Percentiles rank a stretch among this genome's conserved stretches.
These are phyloP conservation scores for Saguinus midas DNA, from an alignment of 2,113 vertebrate species.

Conservation along the genomic window DNA sequence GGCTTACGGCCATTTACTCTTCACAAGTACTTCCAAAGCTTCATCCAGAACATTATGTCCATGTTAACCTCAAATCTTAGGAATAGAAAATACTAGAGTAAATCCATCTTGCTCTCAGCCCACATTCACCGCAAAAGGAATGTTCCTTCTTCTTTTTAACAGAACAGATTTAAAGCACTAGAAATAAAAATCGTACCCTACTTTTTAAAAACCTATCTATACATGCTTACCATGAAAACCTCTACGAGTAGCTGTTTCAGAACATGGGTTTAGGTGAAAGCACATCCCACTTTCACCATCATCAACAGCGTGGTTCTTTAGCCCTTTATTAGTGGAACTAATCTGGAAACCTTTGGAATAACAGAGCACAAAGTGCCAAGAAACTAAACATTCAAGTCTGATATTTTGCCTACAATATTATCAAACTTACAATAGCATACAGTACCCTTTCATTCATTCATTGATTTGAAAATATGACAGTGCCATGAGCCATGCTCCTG, in stretches of 20 bases:
- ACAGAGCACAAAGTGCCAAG: background rate
- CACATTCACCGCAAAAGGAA: background rate
- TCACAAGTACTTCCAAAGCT: slow-evolving; percentile 33
- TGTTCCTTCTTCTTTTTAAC: background rate
- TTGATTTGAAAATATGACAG: background rate
- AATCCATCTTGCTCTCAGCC: background rate
- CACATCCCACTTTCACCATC: background rate
- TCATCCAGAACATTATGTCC: background rate
- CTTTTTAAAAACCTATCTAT: background rate
- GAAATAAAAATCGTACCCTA: background rate
- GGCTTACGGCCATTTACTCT: background rate
- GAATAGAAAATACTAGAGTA: background rate
- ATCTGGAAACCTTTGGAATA: background rate
- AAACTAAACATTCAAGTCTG: background rate
- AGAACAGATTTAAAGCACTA: background rate
- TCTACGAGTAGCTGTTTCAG: background rate
- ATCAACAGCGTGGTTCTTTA: background rate
- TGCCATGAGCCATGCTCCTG: background rate
- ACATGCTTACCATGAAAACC: background rate
- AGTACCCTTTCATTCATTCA: background rate
- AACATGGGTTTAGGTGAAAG: background rate
- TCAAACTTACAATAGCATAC: background rate
- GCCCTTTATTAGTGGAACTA: background rate
- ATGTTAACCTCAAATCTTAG: background rate
- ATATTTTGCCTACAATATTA: background rate